phyloP scores from a whole-genome alignment of 2,113 vertebrate genomes.

The Bungarus multicinctus region DNA sequence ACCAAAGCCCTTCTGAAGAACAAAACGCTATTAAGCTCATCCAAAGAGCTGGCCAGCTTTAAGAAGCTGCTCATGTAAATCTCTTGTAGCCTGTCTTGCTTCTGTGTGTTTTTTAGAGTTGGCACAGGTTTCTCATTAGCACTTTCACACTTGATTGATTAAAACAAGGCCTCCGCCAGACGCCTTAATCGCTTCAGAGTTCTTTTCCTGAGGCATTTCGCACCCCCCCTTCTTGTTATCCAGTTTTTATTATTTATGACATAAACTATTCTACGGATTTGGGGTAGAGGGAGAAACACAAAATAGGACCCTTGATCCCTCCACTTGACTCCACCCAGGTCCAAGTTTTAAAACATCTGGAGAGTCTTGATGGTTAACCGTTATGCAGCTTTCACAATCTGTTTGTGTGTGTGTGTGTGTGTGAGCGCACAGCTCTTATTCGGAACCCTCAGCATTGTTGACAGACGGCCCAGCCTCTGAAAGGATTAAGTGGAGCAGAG shows the following conservation, averaged over 20 bases:
- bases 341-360: neutral
- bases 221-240: neutral
- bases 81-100: constrained; percentile 12
- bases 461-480: neutral
- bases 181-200: constrained; percentile 14
- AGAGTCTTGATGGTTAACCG: neutral
- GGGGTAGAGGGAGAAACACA: neutral
- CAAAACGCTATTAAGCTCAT: neutral
- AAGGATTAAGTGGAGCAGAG: constrained; percentile 24
- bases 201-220: constrained; percentile 12
- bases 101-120: neutral
- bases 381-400: neutral
- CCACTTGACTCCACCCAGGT: neutral
- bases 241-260: neutral
- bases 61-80: constrained; percentile 17
- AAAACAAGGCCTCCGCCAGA: constrained; percentile 27
- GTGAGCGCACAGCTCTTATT: too few species aligned
- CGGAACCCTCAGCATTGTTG: neutral
- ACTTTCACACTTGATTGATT: constrained; percentile 43
- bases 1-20: neutral
- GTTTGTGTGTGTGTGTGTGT: too few species aligned
- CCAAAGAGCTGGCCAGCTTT: neutral
- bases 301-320: neutral
- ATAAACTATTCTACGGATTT: constrained; percentile 4
- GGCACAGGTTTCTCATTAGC: constrained; percentile 32